Conservation (phyloP, 1,140 invertebrate species). For the Drosophila kohkoa region DNA sequence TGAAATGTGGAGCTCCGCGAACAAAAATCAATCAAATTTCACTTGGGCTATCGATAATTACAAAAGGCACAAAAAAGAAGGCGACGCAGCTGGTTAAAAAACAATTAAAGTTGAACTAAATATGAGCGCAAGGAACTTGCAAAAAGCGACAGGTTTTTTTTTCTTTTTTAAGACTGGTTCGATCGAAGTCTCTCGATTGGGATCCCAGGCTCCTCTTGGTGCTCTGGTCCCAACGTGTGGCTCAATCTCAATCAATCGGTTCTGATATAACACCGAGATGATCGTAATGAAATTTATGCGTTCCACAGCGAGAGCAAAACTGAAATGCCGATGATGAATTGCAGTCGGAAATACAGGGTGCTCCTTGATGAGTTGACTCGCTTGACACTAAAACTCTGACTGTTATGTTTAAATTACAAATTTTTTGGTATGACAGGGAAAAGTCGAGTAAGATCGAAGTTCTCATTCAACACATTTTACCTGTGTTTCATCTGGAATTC, state of each 20-base stretch:
- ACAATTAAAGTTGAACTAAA: slow-evolving; percentile 83
- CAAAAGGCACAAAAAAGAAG: slow-evolving; percentile 30
- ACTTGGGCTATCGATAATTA: slow-evolving; percentile 61
- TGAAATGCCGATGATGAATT: slow-evolving; percentile 58
- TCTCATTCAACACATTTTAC: slow-evolving; percentile 28
- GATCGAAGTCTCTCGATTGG: neutral
- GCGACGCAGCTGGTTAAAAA: slow-evolving; percentile 68
- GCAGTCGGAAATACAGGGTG: slow-evolving; percentile 64
- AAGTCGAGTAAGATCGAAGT: neutral
- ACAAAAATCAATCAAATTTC: slow-evolving; percentile 79
- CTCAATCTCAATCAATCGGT: slow-evolving; percentile 62
- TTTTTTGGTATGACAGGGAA: neutral
- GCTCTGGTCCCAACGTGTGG: slow-evolving; percentile 13
- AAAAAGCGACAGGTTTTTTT: slow-evolving; percentile 62
- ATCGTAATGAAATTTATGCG: slow-evolving; percentile 80
- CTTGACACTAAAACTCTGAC: slow-evolving; percentile 26
- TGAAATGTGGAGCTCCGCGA: neutral
- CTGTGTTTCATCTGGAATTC: slow-evolving; percentile 26
- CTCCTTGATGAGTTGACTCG: neutral
- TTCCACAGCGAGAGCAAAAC: slow-evolving; percentile 17
- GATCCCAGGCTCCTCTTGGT: neutral
- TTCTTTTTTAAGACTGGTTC: slow-evolving; percentile 42
- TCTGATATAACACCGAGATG: slow-evolving; percentile 63
- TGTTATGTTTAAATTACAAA: slow-evolving; percentile 17
- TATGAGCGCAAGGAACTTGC: slow-evolving; percentile 34